Evolutionary conservation across 2,888 invertebrate genomes (phyloP).

Genomic region (Trichogramma evanescens): DNA sequence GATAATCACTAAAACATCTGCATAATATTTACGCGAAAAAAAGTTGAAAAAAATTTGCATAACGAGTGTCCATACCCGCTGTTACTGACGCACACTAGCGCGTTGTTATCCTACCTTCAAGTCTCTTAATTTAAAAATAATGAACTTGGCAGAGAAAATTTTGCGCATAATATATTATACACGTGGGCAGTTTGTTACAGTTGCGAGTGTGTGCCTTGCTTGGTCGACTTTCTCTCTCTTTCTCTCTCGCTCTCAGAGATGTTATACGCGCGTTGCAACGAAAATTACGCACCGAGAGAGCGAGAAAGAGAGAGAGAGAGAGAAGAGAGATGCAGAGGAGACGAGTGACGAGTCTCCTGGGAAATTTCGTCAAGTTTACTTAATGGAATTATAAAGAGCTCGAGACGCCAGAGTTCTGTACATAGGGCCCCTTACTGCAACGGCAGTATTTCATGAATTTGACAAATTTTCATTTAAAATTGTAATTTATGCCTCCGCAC

Average conservation of each 20-base stretch:
- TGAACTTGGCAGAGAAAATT: slow-evolving; percentile 2
- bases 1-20: not conserved
- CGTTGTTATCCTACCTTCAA: not conserved
- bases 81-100: not conserved
- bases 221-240: too few species aligned
- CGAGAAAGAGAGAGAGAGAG: not conserved
- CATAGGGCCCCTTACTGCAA: not conserved
- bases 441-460: slow-evolving; percentile 19
- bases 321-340: slow-evolving; percentile 6
- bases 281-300: not conserved
- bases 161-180: not conserved
- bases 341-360: slow-evolving; percentile 36
- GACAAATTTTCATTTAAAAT: slow-evolving; percentile 20
- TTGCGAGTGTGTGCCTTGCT: not conserved
- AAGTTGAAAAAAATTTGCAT: slow-evolving; percentile 13
- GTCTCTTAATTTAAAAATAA: slow-evolving; percentile 17
- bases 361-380: slow-evolving; percentile 38
- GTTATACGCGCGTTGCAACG: too few species aligned
- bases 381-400: slow-evolving; percentile 41
- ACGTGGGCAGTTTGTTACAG: not conserved
- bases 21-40: too few species aligned
- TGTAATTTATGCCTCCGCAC: slow-evolving; percentile 13
- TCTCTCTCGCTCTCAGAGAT: too few species aligned
- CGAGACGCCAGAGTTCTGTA: slow-evolving; percentile 16
- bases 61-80: slow-evolving; percentile 9